Conservation (phyloP, 92 coral and sea anemone genomes). For the Blastomussa wellsi region DNA sequence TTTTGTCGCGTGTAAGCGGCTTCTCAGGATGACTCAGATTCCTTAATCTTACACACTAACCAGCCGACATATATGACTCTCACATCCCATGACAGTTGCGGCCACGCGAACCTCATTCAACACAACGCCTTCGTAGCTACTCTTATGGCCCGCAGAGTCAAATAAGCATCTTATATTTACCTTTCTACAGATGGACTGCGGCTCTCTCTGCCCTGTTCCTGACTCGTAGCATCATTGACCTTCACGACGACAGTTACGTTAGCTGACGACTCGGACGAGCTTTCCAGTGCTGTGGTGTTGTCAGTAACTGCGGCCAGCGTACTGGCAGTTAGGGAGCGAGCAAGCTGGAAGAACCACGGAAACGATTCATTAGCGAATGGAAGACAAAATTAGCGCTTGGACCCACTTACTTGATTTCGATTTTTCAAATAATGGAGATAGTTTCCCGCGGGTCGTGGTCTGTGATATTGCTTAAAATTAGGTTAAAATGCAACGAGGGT, state of each 20-base stretch:
- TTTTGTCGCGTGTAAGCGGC: too few species aligned
- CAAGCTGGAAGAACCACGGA: background rate
- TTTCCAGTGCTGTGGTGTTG: constrained; percentile 12
- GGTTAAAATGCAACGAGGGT: too few species aligned
- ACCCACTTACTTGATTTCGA: background rate
- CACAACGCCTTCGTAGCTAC: background rate
- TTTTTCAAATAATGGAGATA: background rate
- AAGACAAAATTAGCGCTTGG: background rate
- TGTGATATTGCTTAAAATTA: background rate
- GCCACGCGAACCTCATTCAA: too few species aligned
- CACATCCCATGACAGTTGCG: too few species aligned
- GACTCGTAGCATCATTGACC: constrained; percentile 23
- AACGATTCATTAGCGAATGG: background rate
- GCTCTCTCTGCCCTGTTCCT: constrained; percentile 18
- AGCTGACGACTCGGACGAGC: constrained; percentile 38
- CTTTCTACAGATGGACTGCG: constrained; percentile 29
- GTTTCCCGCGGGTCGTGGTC: background rate
- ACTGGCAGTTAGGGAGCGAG: constrained; percentile 15
- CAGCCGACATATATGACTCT: too few species aligned
- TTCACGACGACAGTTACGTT: constrained; percentile 27
- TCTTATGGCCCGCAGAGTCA: background rate
- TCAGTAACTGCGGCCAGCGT: constrained; percentile 32
- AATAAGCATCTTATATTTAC: constrained; percentile 9
- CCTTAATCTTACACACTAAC: too few species aligned
- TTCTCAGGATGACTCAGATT: too few species aligned